Conservation (phyloP, 2,797 vertebrate species). For the Valencia hispanica region DNA sequence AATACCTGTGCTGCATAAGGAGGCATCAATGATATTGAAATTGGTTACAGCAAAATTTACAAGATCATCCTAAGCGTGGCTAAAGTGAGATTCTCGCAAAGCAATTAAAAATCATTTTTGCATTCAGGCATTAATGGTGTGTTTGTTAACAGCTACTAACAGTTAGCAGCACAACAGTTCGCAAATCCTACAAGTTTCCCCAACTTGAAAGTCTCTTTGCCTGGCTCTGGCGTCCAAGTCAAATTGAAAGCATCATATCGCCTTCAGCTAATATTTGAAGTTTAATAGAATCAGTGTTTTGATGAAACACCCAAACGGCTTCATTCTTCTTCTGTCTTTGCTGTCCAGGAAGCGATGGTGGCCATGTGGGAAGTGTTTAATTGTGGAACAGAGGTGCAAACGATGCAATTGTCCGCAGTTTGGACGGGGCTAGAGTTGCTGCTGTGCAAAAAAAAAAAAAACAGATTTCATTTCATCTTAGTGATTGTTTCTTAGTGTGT, state of each 20-base stretch:
- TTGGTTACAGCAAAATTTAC: not conserved
- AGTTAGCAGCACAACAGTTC: not conserved
- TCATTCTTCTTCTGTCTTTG: not conserved
- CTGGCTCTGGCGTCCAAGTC: not conserved
- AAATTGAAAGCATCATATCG: not conserved
- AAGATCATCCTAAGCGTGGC: not conserved
- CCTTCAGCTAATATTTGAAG: not conserved
- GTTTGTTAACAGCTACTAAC: not conserved
- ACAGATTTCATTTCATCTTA: not conserved
- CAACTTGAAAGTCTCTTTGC: too few relatives aligned
- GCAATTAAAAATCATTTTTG: not conserved
- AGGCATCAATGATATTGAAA: not conserved
- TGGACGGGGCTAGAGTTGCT: not conserved
- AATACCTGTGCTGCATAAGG: too few relatives aligned
- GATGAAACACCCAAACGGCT: not conserved
- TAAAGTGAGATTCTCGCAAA: not conserved
- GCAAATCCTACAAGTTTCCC: not conserved
- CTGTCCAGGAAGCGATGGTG: not conserved
- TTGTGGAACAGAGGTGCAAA: not conserved
- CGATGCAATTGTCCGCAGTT: not conserved
- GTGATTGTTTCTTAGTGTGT: not conserved
- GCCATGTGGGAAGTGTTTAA: not conserved
- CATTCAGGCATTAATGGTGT: not conserved
- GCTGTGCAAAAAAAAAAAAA: not conserved
- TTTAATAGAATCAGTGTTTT: not conserved